Evolutionary conservation across 2,888 invertebrate species (phyloP), one percentile per base, ranked within the genome.

Genomic region (Clitarchus hookeri): DNA sequence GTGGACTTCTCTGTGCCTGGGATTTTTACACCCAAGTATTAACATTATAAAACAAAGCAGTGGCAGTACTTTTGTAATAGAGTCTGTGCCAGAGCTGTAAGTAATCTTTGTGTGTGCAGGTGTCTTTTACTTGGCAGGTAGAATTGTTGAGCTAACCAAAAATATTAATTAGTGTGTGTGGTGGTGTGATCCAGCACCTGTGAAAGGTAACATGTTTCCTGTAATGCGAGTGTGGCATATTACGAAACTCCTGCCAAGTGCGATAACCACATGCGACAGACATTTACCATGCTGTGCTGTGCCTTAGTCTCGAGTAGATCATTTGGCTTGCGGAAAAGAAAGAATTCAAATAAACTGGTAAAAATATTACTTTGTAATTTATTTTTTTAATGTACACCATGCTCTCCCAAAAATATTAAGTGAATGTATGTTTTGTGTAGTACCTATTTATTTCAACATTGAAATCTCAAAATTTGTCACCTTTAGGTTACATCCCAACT

Each of bases 261-360:
- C 65, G 16, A 23, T n/a, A 65, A 65, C 19, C 1, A 65, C 19
- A 65, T 11, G 0, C 8, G 19, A 65, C 8, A n/a, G 16, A 65
- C 65, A 65, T 65, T 65, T 65, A 65, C 65, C 65, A 65, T 65
- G 65, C 65, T 65, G 65, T 65, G 65, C 65, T 65, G 65, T 65
- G 65, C 65, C 65, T 65, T 65, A 65, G n/a, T n/a, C 65, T 65
- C 16, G 16, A n/a, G 65, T 19, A 16, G 19, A 65, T n/a, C 16
- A 65, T 65, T 48, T 65, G 65, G 65, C 6, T 65, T 65, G 65
- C 65, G 6, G 16, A n/a, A n/a, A 65, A n/a, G n/a, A 48, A 48
- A n/a, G 65, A 23, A 65, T 19, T 65, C 16, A 65, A 65, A 65
- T 65, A 65, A 65, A 65, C 23, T 65, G 65, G n/a, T 6, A 12